Percentiles rank a stretch among this genome's conserved stretches.
These are phyloP conservation scores for Coptodon rendalli DNA, from an alignment of 2,113 vertebrate genomes.

Conservation along the genomic window DNA sequence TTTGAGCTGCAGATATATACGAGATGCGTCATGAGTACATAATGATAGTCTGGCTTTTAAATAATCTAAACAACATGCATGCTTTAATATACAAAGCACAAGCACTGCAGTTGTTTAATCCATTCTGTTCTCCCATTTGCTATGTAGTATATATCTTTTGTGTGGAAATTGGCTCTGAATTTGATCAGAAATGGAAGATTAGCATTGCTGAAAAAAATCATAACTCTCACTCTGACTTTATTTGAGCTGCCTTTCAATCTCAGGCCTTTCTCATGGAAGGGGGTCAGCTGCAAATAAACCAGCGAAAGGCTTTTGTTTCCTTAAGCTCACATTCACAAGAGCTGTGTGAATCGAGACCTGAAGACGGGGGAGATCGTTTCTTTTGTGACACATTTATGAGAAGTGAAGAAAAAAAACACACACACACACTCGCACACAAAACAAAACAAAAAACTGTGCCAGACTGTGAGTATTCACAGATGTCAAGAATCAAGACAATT, in stretches of 20 bases:
- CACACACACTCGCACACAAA: background rate
- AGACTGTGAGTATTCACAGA: background rate
- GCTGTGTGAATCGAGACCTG: background rate
- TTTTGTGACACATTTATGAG: conserved; percentile 2
- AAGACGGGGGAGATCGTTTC: background rate
- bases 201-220: background rate
- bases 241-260: background rate
- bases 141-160: background rate
- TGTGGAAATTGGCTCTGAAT: background rate
- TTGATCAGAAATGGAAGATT: background rate
- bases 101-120: background rate
- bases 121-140: background rate
- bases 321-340: background rate
- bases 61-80: background rate
- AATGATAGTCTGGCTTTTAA: background rate
- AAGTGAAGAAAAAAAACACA: background rate
- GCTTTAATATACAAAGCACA: background rate
- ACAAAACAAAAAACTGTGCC: background rate
- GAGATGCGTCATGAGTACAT: background rate
- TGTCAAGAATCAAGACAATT: conserved; percentile 5
- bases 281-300: conserved; percentile 4
- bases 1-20: background rate
- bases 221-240: background rate
- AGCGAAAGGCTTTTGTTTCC: background rate
- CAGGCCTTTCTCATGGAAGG: background rate